Evolutionary conservation across 2,888 invertebrate genomes (phyloP).

Genomic region (Xanthia icteritia): DNA sequence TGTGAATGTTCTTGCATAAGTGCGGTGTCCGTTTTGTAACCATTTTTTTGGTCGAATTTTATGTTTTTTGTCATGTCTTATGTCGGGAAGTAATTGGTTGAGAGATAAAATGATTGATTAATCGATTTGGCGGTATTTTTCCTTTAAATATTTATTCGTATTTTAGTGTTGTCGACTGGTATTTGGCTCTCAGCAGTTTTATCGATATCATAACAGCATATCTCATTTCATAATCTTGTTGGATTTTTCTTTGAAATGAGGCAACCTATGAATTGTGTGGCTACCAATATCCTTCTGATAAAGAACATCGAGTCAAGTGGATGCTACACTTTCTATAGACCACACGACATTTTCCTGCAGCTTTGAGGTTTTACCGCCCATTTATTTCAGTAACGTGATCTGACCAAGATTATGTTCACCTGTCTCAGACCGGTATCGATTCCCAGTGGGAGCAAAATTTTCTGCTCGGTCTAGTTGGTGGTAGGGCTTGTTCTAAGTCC

Average conservation of each 20-base stretch:
- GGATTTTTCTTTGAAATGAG: background rate
- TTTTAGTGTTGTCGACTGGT: background rate
- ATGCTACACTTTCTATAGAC: background rate
- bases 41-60: background rate
- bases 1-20: slow-evolving; percentile 40
- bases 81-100: slow-evolving; percentile 13
- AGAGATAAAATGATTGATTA: slow-evolving; percentile 35
- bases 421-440: too few species aligned
- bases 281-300: background rate
- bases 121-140: slow-evolving; percentile 16
- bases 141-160: background rate
- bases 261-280: background rate
- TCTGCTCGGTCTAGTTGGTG: too few species aligned
- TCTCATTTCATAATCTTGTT: background rate
- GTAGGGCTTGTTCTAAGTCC: too few species aligned
- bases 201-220: background rate
- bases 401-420: too few species aligned
- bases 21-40: background rate
- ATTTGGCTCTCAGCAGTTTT: background rate
- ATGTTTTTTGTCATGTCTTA: background rate
- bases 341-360: background rate
- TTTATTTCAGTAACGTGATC: background rate
- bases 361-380: background rate
- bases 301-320: background rate
- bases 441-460: too few species aligned